Conservation (phyloP, 2,888 invertebrate genomes). For the Germaria angustata region DNA sequence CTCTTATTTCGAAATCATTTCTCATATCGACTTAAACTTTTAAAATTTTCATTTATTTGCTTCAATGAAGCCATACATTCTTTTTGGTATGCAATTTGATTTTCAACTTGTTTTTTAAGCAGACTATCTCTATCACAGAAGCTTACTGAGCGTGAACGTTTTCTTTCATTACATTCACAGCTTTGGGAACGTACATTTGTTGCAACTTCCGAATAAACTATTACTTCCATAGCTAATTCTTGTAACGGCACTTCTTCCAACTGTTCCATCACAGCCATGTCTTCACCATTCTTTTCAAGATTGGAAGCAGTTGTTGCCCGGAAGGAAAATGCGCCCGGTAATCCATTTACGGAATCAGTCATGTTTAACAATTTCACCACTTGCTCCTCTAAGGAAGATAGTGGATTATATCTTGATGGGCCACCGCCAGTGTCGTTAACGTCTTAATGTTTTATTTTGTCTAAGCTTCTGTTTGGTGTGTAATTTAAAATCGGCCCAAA, state of each 20-base stretch:
- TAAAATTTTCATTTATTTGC: no score
- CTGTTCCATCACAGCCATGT: constrained; percentile 8
- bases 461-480: no score
- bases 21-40: constrained; percentile 13
- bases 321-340: neutral
- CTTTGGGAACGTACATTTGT: neutral
- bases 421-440: no score
- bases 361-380: constrained; percentile 19
- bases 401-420: neutral
- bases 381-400: constrained; percentile 18
- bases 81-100: no score
- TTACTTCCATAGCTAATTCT: constrained; percentile 4
- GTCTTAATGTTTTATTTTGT: no score
- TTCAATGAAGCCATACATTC: no score
- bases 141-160: no score
- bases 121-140: no score
- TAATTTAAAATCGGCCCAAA: no score
- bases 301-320: constrained; percentile 1
- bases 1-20: constrained; percentile 7
- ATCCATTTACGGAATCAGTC: constrained; percentile 12
- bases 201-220: neutral
- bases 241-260: no score
- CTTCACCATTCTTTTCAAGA: constrained; percentile 1
- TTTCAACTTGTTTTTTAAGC: no score
- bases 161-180: no score